Evolutionary conservation across 1,140 invertebrate genomes (phyloP).

Genomic region (Alviniconcha marisindica): DNA sequence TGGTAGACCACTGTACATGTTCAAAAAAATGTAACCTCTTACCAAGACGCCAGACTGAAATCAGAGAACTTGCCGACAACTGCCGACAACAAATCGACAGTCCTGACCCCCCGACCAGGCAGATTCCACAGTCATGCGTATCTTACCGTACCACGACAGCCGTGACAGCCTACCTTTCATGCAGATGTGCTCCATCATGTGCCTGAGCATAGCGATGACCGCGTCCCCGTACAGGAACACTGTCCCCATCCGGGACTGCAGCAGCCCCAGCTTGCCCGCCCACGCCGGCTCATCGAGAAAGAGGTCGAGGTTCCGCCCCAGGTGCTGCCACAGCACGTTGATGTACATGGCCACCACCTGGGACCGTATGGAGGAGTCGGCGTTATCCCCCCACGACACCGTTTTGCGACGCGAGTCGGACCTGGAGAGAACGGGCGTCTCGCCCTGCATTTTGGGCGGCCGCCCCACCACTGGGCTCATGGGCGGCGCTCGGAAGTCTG

Average conservation of each 20-base stretch:
- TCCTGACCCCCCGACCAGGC: no score
- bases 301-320: conserved; percentile 68
- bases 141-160: no score
- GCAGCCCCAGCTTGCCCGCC: conserved; percentile 55
- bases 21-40: no score
- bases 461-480: conserved; percentile 53
- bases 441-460: conserved; percentile 55
- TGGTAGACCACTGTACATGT: no score
- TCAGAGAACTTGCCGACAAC: no score
- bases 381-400: conserved; percentile 74
- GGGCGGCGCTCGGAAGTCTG: conserved; percentile 41
- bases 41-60: no score
- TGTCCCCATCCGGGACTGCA: conserved; percentile 64
- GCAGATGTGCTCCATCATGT: conserved; percentile 71
- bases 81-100: no score
- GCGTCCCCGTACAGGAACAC: conserved; percentile 63
- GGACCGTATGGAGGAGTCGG: conserved; percentile 66
- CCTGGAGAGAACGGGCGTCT: conserved; percentile 66
- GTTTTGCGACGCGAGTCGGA: conserved; percentile 69
- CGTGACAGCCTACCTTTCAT: conserved; percentile 72
- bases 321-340: conserved; percentile 70
- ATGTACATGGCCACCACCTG: conserved; percentile 69
- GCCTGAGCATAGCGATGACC: conserved; percentile 64
- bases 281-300: conserved; percentile 70
- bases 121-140: no score